Conservation (phyloP, 2,113 vertebrate genomes). For the Notiomystis cincta region DNA sequence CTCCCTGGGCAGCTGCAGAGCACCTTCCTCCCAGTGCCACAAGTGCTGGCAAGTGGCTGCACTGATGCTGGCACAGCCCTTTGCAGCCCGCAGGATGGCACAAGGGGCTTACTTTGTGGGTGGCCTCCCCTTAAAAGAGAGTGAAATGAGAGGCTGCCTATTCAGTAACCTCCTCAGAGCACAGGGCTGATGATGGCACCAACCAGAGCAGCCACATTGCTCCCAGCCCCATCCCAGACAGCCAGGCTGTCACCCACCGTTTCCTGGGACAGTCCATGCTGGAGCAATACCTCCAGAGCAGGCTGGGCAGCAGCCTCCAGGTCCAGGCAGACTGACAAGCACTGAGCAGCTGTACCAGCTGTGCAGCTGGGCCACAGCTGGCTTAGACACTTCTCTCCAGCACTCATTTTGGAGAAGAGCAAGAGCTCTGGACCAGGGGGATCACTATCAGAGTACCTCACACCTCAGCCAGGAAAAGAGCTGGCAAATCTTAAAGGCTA, state of each 20-base stretch:
- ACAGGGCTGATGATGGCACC: background rate
- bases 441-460: background rate
- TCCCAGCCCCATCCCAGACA: accelerated
- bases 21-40: background rate
- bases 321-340: background rate
- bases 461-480: background rate
- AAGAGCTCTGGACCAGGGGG: accelerated
- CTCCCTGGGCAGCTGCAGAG: background rate
- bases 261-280: accelerated
- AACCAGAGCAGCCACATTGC: background rate
- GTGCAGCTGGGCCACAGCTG: background rate
- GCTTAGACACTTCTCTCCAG: background rate
- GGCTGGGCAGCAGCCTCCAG: background rate
- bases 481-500: background rate
- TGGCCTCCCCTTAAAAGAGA: background rate
- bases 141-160: background rate
- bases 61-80: no score
- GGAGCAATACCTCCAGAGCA: background rate
- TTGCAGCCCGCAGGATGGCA: no score
- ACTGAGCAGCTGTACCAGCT: background rate
- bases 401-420: background rate
- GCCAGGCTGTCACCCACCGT: accelerated
- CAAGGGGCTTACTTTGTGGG: accelerated
- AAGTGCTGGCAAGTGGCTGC: no score
- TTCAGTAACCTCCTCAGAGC: background rate